Evolutionary conservation across 2,888 invertebrate genomes (phyloP).

Genomic region (Acrobeloides nanus): DNA sequence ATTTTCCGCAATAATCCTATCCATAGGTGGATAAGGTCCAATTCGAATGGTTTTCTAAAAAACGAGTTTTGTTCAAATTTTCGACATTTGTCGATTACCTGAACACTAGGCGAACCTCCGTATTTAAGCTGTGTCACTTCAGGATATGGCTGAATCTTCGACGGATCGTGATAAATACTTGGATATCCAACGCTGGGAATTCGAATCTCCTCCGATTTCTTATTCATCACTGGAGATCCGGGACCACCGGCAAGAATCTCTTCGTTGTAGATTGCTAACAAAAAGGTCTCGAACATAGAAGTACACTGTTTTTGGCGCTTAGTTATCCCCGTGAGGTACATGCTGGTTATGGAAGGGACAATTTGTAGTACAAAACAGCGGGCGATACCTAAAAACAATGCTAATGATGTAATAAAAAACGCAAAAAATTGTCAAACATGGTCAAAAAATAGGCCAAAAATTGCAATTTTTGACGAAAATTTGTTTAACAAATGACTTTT

Average conservation of each 20-base stretch:
- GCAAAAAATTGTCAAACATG: background rate
- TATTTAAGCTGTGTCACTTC: slow-evolving; percentile 67
- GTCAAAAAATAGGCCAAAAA: no score
- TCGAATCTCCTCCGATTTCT: slow-evolving; percentile 69
- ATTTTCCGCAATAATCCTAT: slow-evolving; percentile 82
- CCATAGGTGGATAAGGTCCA: slow-evolving; percentile 83
- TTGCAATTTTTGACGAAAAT: no score
- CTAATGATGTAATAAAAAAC: slow-evolving; percentile 1
- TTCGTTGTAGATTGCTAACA: slow-evolving; percentile 51
- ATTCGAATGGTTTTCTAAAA: slow-evolving; percentile 64
- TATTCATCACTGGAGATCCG: slow-evolving; percentile 66
- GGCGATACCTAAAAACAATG: slow-evolving; percentile 32
- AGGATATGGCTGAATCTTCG: slow-evolving; percentile 62
- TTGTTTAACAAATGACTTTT: no score
- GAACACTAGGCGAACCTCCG: background rate
- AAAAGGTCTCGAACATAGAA: slow-evolving; percentile 46
- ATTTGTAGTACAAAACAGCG: slow-evolving; percentile 44
- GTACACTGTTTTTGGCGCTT: slow-evolving; percentile 36
- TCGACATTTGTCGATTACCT: background rate
- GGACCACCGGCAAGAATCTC: slow-evolving; percentile 45
- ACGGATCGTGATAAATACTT: slow-evolving; percentile 86
- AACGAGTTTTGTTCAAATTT: slow-evolving; percentile 65
- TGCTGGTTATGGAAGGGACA: slow-evolving; percentile 37
- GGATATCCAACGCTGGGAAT: slow-evolving; percentile 80
- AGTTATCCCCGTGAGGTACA: slow-evolving; percentile 36